Evolutionary conservation across 2,113 vertebrate genomes (phyloP).

Genomic region (Prolemur simus): DNA sequence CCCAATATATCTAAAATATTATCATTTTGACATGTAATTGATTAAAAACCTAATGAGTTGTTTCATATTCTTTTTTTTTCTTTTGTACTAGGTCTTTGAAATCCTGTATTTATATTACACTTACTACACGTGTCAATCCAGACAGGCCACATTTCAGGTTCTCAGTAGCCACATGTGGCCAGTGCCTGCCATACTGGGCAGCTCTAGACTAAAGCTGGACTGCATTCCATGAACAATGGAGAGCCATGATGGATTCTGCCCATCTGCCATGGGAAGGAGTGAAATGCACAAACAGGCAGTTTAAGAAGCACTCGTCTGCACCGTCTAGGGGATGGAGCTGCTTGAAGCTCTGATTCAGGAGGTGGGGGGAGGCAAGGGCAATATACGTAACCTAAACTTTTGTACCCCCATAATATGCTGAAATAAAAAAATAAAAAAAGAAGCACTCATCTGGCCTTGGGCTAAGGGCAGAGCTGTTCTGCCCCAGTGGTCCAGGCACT

Average conservation of each 20-base stretch:
- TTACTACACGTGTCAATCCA: neutral
- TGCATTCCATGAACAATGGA: neutral
- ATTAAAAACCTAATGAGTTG: neutral
- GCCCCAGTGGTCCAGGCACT: constrained; percentile 1
- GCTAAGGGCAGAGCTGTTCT: neutral
- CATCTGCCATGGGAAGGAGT: neutral
- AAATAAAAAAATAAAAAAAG: neutral
- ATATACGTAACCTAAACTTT: no score
- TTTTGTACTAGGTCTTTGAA: constrained; percentile 9
- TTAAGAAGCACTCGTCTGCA: neutral
- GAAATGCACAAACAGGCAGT: neutral
- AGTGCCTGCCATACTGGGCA: neutral
- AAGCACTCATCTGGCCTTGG: neutral
- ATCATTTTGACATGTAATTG: neutral
- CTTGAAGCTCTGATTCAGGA: no score
- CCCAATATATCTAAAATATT: neutral
- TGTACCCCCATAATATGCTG: no score
- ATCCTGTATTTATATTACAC: neutral
- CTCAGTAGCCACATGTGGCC: neutral
- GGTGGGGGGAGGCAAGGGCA: no score
- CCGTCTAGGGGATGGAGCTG: no score
- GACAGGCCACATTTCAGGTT: neutral
- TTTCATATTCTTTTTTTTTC: neutral
- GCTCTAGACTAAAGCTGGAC: neutral
- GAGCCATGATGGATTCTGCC: neutral